Evolutionary conservation across 2,888 invertebrate species (phyloP).

Genomic region (Drosophila meridionalis): DNA sequence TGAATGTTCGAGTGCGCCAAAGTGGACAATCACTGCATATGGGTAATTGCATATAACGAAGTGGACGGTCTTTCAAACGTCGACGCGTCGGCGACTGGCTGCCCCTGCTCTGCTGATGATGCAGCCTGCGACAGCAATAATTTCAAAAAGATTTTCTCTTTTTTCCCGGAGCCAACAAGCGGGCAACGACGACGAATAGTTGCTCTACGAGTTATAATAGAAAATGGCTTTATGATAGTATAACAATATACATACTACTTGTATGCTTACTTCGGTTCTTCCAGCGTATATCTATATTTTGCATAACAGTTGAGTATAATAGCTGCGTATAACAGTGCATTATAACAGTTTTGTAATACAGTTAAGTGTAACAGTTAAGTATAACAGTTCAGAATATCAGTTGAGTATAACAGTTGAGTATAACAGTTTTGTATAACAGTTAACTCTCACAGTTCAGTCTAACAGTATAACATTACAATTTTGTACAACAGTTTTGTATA

Average conservation of each 20-base stretch:
- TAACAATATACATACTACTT: slow-evolving; percentile 4
- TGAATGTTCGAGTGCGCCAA: slow-evolving; percentile 50
- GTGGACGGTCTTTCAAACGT: slow-evolving; percentile 3
- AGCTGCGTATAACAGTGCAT: neutral
- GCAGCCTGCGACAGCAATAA: slow-evolving; percentile 55
- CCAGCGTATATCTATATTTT: too few species aligned
- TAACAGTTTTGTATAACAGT: neutral
- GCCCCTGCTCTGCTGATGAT: slow-evolving; percentile 6
- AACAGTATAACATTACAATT: neutral
- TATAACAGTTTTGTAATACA: neutral
- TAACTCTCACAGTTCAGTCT: neutral
- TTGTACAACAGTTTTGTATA: neutral
- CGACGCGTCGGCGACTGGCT: slow-evolving; percentile 6
- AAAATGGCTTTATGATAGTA: neutral
- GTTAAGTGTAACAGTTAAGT: neutral
- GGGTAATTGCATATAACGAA: slow-evolving; percentile 65
- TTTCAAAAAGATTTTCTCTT: slow-evolving; percentile 31
- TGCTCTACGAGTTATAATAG: neutral
- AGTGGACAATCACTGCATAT: slow-evolving; percentile 75
- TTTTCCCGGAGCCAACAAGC: slow-evolving; percentile 27
- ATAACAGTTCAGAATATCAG: neutral
- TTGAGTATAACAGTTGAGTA: neutral
- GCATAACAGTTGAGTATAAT: neutral
- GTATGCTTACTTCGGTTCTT: neutral
- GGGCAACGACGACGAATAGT: neutral